Percentiles rank a stretch among this genome's conserved stretches.
These are phyloP conservation scores for Nothoprocta pentlandii DNA, from an alignment of 2,113 vertebrate genomes.

Conservation along the genomic window DNA sequence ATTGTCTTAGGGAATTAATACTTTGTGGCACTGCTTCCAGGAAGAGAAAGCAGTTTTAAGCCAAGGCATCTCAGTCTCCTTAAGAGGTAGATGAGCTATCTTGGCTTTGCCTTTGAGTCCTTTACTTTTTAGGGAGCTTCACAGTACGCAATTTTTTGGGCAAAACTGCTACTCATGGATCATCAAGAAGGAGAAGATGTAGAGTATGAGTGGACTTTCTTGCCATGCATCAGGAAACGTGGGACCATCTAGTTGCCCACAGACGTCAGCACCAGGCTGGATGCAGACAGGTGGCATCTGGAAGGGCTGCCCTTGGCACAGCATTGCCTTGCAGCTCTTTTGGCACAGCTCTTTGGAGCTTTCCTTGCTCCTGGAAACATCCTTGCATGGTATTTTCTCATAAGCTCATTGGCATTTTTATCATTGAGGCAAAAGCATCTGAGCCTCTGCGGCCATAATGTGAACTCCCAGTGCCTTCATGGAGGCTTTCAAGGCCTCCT, in stretches of 20 bases:
- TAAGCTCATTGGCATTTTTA: background rate
- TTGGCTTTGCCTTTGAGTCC: background rate
- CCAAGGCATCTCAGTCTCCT: rapidly evolving
- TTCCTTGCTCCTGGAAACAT: background rate
- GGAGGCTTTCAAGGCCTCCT: background rate
- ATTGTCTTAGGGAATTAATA: background rate
- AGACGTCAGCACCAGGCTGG: rapidly evolving
- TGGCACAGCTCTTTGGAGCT: background rate
- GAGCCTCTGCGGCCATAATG: background rate
- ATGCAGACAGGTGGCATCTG: background rate
- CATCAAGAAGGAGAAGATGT: background rate
- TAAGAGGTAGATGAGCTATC: background rate
- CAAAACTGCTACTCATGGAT: background rate
- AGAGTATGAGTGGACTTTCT: background rate
- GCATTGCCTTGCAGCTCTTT: rapidly evolving
- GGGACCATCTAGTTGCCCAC: background rate
- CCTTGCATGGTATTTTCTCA: background rate
- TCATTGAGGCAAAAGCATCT: background rate
- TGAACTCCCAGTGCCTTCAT: background rate
- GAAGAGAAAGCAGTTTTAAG: background rate
- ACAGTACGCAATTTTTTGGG: background rate
- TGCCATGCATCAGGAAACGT: background rate
- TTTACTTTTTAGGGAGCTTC: background rate
- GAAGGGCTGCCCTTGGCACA: background rate
- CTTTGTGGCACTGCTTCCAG: background rate